These are phyloP conservation scores for Netelia virgata DNA, from an alignment of 2,888 invertebrate species.

Conservation along the genomic window DNA sequence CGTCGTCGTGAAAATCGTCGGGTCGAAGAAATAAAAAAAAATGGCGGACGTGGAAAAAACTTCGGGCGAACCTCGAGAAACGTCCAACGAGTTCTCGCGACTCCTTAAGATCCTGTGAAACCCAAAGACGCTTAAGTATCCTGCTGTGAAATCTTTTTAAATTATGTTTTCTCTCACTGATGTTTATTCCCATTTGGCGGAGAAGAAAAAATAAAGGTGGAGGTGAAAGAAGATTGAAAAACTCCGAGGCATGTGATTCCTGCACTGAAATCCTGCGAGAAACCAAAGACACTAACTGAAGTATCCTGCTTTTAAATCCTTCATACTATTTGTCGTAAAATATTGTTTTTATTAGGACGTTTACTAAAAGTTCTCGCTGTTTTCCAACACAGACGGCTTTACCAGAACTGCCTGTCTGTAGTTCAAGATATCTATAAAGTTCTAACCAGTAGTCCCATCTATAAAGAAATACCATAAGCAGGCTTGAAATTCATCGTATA, in stretches of 20 bases:
- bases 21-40: background rate
- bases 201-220: constrained; percentile 1
- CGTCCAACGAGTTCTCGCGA: too few relatives aligned
- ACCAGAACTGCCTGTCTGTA: too few relatives aligned
- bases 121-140: background rate
- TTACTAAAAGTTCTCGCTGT: background rate
- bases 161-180: background rate
- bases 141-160: background rate
- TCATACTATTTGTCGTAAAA: background rate
- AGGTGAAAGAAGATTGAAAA: constrained; percentile 13
- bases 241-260: constrained; percentile 21
- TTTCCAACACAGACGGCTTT: too few relatives aligned
- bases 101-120: background rate
- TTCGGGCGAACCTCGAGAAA: too few relatives aligned
- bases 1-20: background rate
- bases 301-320: constrained; percentile 37
- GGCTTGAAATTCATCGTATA: too few relatives aligned
- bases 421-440: too few relatives aligned
- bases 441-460: too few relatives aligned
- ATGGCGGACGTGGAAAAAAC: too few relatives aligned
- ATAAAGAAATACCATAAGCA: too few relatives aligned
- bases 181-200: background rate
- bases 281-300: constrained; percentile 32
- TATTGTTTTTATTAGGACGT: background rate
- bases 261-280: constrained; percentile 29